These are phyloP conservation scores for Echinometra lucunter DNA, from an alignment of 53 echinoderm and acorn worm species.

Conservation along the genomic window DNA sequence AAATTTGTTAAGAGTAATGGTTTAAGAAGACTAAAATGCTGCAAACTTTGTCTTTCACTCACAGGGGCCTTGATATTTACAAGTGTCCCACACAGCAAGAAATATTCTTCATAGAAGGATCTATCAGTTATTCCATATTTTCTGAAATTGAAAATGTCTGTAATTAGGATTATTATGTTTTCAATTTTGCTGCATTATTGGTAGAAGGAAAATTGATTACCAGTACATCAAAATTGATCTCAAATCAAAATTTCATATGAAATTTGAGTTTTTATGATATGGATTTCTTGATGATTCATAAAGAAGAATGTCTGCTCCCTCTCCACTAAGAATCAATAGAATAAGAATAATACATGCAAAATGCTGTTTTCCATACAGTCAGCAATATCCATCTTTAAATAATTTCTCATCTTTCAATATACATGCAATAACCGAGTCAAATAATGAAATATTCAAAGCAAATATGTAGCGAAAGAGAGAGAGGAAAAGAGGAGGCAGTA, in stretches of 20 bases:
- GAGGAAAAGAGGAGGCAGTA: slow-evolving; percentile 28
- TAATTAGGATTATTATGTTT: not conserved
- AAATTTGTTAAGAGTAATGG: not conserved
- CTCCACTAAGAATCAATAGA: slow-evolving; percentile 12
- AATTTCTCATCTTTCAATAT: slow-evolving; percentile 41
- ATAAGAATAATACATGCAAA: not conserved
- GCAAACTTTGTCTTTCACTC: not conserved
- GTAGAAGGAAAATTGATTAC: slow-evolving; percentile 12
- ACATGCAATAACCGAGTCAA: not conserved
- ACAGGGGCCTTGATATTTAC: not conserved
- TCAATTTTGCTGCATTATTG: not conserved
- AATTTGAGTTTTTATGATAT: not conserved
- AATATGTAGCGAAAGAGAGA: not conserved
- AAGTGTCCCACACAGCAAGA: not conserved
- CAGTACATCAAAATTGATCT: slow-evolving; percentile 11
- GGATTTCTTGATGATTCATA: slow-evolving; percentile 54
- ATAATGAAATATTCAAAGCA: slow-evolving; percentile 49
- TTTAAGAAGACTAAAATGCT: not conserved
- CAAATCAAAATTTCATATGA: not conserved
- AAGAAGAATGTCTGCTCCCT: not conserved
- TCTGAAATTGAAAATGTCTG: not conserved
- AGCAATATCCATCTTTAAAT: slow-evolving; percentile 35
- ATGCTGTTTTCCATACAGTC: not conserved
- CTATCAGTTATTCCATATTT: not conserved
- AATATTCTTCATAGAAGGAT: not conserved